Evolutionary conservation across 2,797 vertebrate genomes (phyloP).

Genomic region (Anas georgica): DNA sequence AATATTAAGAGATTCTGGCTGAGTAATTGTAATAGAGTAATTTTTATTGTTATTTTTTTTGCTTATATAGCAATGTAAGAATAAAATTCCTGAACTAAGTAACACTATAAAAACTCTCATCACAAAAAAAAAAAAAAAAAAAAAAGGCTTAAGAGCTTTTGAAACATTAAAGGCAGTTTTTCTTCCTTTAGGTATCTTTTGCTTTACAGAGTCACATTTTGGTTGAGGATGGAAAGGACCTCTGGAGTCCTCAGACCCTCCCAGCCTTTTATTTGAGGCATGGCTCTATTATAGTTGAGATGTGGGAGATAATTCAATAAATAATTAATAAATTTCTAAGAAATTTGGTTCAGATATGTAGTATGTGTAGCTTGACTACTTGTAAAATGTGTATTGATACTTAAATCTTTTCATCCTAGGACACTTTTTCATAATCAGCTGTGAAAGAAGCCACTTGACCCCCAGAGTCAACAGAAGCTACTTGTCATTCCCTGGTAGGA

Average conservation of each 20-base stretch:
- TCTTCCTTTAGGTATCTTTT: neutral
- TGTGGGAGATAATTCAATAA: neutral
- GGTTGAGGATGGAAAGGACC: neutral
- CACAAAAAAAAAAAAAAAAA: too few species aligned
- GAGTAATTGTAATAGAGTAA: conserved; percentile 11
- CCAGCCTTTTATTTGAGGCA: neutral
- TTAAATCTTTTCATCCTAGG: neutral
- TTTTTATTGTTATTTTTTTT: neutral
- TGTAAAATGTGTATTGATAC: neutral
- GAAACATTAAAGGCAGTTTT: neutral
- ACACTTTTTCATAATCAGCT: neutral
- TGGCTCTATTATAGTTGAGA: neutral
- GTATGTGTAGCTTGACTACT: neutral
- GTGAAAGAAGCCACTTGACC: neutral
- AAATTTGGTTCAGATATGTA: neutral
- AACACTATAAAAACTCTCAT: neutral
- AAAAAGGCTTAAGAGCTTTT: neutral
- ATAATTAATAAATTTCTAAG: neutral
- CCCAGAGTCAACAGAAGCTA: neutral
- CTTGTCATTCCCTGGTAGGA: neutral
- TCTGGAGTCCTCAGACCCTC: neutral
- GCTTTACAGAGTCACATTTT: neutral
- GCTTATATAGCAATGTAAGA: neutral
- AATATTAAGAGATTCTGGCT: conserved; percentile 47
- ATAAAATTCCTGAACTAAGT: neutral